Conservation (phyloP, 2,797 vertebrate genomes). For the Mus caroli region DNA sequence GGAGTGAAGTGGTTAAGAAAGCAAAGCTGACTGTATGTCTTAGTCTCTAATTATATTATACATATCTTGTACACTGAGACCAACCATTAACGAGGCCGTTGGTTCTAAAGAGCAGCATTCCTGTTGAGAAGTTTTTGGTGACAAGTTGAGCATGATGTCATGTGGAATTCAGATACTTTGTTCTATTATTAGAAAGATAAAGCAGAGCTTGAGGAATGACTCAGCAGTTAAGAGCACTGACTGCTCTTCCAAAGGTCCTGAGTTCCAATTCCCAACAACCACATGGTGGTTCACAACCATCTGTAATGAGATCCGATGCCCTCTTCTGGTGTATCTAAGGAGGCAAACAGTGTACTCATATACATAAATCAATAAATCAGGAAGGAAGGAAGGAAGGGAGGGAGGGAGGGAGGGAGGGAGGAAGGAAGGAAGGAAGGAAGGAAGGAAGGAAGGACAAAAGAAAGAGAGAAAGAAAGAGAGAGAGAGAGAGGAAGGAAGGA, state of each 20-base stretch:
- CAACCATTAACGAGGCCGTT: background rate
- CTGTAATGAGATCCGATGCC: background rate
- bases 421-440: too few relatives aligned
- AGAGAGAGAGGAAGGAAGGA: too few relatives aligned
- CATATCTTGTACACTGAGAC: background rate
- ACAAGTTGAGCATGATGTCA: background rate
- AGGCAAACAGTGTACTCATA: background rate
- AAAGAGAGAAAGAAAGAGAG: too few relatives aligned
- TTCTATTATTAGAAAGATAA: slow-evolving; percentile 54
- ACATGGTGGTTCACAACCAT: background rate
- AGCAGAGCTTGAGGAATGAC: background rate
- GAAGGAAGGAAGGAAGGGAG: too few relatives aligned
- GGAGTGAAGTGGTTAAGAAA: background rate
- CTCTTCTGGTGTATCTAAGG: background rate
- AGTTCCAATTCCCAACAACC: background rate
- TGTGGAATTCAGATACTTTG: slow-evolving; percentile 28
- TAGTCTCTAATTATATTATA: background rate
- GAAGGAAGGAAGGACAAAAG: too few relatives aligned
- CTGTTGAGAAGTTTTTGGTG: background rate
- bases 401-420: too few relatives aligned
- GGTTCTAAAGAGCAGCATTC: background rate
- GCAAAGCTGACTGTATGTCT: background rate
- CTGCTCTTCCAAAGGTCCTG: background rate
- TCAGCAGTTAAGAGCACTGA: background rate
- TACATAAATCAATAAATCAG: background rate